Conservation (phyloP, 2,113 vertebrate species). For the Numida meleagris region DNA sequence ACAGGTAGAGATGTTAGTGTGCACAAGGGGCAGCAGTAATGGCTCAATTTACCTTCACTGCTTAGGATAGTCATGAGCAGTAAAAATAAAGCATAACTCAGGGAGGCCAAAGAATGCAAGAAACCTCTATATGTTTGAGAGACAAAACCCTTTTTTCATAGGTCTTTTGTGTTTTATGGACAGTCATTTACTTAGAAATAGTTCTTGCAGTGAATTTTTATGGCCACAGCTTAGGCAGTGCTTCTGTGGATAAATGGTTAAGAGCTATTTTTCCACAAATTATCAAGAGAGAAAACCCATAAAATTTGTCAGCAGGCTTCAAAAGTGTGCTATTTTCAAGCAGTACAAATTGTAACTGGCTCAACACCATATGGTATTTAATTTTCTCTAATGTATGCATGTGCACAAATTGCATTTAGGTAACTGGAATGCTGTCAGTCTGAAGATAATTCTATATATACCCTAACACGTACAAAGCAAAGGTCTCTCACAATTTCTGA, state of each 20-base stretch:
- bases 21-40: background rate
- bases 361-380: conserved; percentile 74
- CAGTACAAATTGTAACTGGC: conserved; percentile 70
- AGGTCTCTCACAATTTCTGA: background rate
- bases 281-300: conserved; percentile 46
- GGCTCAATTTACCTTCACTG: background rate
- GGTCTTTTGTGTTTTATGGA: conserved; percentile 20
- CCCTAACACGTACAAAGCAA: conserved; percentile 35
- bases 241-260: conserved; percentile 58
- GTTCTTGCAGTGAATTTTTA: conserved; percentile 44
- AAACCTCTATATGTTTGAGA: background rate
- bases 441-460: conserved; percentile 41
- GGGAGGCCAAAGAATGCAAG: background rate
- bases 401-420: conserved; percentile 63
- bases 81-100: background rate
- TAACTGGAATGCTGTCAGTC: conserved; percentile 43
- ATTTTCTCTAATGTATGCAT: conserved; percentile 71
- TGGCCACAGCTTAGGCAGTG: background rate
- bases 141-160: background rate
- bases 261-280: conserved; percentile 64
- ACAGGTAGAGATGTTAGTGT: background rate
- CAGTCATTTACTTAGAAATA: conserved; percentile 43
- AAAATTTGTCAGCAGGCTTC: conserved; percentile 69
- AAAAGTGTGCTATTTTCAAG: conserved; percentile 69
- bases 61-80: background rate